phyloP scores from a whole-genome alignment of 2,888 invertebrate species.

The Lydus trimaculatus region DNA sequence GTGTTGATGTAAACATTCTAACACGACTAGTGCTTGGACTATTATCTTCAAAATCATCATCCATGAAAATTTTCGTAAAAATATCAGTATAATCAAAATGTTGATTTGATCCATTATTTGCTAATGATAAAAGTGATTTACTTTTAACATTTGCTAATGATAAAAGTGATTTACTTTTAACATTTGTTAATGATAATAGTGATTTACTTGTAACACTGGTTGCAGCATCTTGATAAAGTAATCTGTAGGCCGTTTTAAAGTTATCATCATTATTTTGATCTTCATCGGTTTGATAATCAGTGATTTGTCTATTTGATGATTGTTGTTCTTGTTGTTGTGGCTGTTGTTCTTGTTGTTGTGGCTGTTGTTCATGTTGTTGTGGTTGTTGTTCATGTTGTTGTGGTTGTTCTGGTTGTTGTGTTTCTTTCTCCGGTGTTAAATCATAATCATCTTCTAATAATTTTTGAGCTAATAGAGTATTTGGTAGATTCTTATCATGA shows the following conservation, averaged over 20 bases:
- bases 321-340: too few species aligned
- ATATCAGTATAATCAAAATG: too few species aligned
- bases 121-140: background rate
- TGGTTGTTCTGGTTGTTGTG: too few species aligned
- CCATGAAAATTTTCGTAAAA: too few species aligned
- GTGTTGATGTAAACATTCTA: too few species aligned
- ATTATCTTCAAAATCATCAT: too few species aligned
- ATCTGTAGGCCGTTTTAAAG: background rate
- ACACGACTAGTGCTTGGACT: too few species aligned
- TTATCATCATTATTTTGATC: background rate
- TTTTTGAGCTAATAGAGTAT: slow-evolving; percentile 29
- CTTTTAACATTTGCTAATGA: too few species aligned
- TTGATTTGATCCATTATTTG: background rate
- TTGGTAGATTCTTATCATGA: background rate
- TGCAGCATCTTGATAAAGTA: background rate
- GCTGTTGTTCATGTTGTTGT: too few species aligned
- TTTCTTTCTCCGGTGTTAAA: slow-evolving; percentile 42
- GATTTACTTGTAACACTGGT: background rate
- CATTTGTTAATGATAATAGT: background rate
- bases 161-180: background rate
- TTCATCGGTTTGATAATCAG: background rate
- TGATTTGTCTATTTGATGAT: background rate
- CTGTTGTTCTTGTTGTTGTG: too few species aligned
- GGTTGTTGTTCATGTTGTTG: too few species aligned
- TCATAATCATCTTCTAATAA: slow-evolving; percentile 40